Base-by-base conservation (phyloP, 2,113 vertebrate genomes). In the Tachuris rubrigastra region DNA sequence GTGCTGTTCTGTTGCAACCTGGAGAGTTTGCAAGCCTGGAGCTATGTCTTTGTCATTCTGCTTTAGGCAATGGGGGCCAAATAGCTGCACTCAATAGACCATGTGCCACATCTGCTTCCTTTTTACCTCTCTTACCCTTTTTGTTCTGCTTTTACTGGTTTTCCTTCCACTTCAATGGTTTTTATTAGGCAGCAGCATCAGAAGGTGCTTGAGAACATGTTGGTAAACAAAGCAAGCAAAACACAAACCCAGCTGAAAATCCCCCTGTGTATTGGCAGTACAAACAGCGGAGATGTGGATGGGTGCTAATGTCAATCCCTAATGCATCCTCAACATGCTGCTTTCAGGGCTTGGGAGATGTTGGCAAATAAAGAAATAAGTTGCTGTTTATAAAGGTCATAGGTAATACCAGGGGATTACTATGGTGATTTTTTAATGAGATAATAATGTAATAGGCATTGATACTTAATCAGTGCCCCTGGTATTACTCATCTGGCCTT, bases 201-300 rank as follows among this genome's bases (percentile, higher is more conserved):
- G 65, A 56, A 79, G 55, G 53, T 91, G 37, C 31, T 71, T 53
- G 46, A 77, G 55, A 89, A 22, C 27, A 35, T 1, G 3, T 18
- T 87, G 23, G 78, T 91, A 85, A 94, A 92, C 42, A 92, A 81
- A 87, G 50, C 46, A 75, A 74, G 44, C 27, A 28, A 74, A 82
- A 42, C 71, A 58, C 27, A 81, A 53, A 22, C 30, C n/a, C 31
- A 17, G 44, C 1, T 74, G 37, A 85, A 91, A 87, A 82, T 59
- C 85, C 25, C 37, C 41, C 41, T 68, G 74, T 46, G 23, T 46
- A 30, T 75, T 85, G 58, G 53, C 44, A 46, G 53, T 72, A 13
- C 56, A 71, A 89, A 89, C 62, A 73, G 66, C 0, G 2, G 28
- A 52, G 37, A 49, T 69, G 11, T 62, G 46, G 31, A 31, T 71